A percentile compares a stretch with the other conserved stretches of the same genome.
Conservation (phyloP, 2,113 vertebrate species). For the Cygnus buccinator region DNA sequence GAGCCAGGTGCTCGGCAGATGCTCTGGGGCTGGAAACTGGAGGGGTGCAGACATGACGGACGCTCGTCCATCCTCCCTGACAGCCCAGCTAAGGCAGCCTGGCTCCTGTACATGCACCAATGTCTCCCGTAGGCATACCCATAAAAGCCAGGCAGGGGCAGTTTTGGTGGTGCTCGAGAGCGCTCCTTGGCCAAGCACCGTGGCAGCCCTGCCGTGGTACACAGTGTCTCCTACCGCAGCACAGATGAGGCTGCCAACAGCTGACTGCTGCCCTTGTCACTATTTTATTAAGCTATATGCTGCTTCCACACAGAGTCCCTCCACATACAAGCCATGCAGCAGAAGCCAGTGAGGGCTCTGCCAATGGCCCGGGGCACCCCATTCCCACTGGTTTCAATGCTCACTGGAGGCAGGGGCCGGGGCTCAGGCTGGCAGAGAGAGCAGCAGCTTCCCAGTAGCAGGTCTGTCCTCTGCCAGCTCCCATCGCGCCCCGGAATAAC, state of each 20-base stretch:
- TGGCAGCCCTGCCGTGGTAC: neutral
- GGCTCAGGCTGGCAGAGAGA: neutral
- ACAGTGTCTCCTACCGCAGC: neutral
- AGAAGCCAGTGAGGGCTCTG: neutral
- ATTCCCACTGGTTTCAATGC: neutral
- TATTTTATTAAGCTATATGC: neutral
- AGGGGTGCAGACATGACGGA: neutral
- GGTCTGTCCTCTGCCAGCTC: neutral
- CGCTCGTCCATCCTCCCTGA: neutral
- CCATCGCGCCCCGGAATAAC: rapidly evolving
- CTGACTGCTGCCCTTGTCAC: neutral
- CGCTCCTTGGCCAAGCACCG: neutral
- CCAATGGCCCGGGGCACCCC: neutral
- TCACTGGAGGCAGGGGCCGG: neutral
- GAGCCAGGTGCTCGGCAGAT: neutral
- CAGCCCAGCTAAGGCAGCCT: rapidly evolving
- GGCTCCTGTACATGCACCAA: rapidly evolving
- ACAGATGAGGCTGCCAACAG: neutral
- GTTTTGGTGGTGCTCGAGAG: neutral
- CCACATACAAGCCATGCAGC: neutral
- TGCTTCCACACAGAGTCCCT: neutral
- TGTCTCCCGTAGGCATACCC: neutral
- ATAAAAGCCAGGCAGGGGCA: rapidly evolving
- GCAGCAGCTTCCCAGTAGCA: neutral
- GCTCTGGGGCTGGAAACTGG: neutral